Evolutionary conservation across 2,113 vertebrate genomes (phyloP).

Genomic region (Recurvirostra avosetta): DNA sequence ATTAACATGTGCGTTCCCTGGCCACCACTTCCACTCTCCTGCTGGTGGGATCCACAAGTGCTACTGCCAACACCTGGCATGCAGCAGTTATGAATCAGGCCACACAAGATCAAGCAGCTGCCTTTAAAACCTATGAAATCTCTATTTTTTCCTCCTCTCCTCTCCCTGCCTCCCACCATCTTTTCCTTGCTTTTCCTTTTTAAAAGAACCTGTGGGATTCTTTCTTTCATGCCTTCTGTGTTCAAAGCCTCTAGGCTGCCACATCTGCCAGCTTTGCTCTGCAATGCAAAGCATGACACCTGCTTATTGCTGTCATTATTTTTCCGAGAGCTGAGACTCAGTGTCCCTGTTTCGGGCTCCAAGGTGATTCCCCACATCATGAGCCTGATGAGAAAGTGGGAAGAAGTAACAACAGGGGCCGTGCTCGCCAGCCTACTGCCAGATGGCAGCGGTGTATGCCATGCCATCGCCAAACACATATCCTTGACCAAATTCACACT

Average conservation of each 20-base stretch:
- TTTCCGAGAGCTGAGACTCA: not conserved
- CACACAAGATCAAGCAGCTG: not conserved
- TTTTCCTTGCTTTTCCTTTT: not conserved
- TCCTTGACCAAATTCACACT: not conserved
- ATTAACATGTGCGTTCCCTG: not conserved
- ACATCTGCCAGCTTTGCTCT: not conserved
- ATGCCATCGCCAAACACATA: not conserved
- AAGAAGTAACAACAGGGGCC: not conserved
- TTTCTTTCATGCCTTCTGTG: not conserved
- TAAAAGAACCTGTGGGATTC: not conserved
- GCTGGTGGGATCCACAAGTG: not conserved
- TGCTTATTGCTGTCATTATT: not conserved
- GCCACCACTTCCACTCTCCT: not conserved
- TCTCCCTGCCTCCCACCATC: not conserved
- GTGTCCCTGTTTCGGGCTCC: not conserved
- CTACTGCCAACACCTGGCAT: not conserved
- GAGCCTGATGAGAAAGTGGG: not conserved
- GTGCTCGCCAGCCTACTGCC: not conserved
- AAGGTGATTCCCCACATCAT: rapidly evolving
- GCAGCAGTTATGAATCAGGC: not conserved
- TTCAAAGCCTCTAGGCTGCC: not conserved
- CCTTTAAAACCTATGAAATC: not conserved
- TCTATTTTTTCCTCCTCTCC: not conserved
- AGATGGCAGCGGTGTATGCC: not conserved
- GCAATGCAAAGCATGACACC: not conserved